Conservation (phyloP, 2,797 vertebrate species). For the Paratrypauchen microcephalus region DNA sequence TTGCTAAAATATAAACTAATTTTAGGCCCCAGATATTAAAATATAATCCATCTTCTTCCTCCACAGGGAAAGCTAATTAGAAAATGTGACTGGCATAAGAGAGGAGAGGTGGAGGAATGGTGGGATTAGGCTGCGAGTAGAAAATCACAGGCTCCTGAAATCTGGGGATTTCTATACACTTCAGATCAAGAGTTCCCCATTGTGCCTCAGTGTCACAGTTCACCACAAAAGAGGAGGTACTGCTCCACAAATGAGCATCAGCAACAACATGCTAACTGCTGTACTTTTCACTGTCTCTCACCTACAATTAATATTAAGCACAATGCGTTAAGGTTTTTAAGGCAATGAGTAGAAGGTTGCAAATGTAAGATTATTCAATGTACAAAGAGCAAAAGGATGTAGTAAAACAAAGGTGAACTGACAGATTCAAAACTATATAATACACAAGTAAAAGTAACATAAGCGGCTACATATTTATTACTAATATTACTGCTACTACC, state of each 20-base stretch:
- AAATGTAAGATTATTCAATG: background rate
- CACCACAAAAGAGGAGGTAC: constrained; percentile 41
- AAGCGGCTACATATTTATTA: background rate
- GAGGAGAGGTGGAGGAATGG: constrained; percentile 76
- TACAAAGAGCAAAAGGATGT: background rate
- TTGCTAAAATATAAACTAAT: constrained; percentile 94
- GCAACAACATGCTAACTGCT: constrained; percentile 4
- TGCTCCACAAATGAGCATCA: constrained; percentile 10
- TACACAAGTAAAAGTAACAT: background rate
- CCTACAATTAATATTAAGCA: background rate
- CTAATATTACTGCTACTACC: background rate
- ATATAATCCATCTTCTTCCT: constrained; percentile 91
- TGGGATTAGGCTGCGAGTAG: constrained; percentile 74
- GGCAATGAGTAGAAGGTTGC: background rate
- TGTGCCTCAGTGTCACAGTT: constrained; percentile 75
- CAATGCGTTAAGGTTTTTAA: background rate
- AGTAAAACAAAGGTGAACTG: background rate
- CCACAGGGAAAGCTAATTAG: constrained; percentile 85
- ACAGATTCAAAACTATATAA: background rate
- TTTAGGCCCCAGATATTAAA: constrained; percentile 91
- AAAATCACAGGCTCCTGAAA: constrained; percentile 69
- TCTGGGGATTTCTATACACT: constrained; percentile 71
- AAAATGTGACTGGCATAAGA: constrained; percentile 86
- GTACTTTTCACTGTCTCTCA: constrained; percentile 3
- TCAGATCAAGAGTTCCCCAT: constrained; percentile 64